These are phyloP conservation scores for Drosophila micromelanica DNA, from an alignment of 1,140 invertebrate genomes.

Conservation along the genomic window DNA sequence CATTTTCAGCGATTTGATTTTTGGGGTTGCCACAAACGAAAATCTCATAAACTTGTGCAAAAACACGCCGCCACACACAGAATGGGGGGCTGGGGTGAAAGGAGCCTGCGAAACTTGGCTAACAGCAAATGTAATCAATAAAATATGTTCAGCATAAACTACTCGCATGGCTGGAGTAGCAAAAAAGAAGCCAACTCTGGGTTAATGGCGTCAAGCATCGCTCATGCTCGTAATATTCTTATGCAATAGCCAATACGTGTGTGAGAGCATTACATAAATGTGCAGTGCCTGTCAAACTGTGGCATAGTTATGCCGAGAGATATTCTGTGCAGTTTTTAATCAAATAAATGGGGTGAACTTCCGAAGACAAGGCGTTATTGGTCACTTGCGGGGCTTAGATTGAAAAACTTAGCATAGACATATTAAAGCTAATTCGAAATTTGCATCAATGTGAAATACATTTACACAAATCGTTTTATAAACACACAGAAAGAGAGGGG, in stretches of 20 bases:
- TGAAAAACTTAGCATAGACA: too few species aligned
- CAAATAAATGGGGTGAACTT: background rate
- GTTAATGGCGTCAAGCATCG: conserved; percentile 36
- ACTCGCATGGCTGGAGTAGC: conserved; percentile 28
- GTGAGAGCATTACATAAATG: conserved; percentile 1
- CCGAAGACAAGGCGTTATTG: too few species aligned
- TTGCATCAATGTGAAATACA: too few species aligned
- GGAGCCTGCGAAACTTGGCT: conserved; percentile 8
- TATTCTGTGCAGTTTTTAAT: background rate
- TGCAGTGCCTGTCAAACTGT: conserved; percentile 28
- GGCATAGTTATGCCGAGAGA: conserved; percentile 10
- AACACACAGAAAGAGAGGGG: too few species aligned
- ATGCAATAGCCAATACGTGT: conserved; percentile 14
- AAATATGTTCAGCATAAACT: conserved; percentile 75
- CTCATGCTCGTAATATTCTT: conserved; percentile 7
- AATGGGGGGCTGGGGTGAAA: background rate
- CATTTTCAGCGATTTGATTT: conserved; percentile 39
- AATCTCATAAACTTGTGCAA: conserved; percentile 78
- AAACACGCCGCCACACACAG: conserved; percentile 54
- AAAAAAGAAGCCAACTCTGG: conserved; percentile 13
- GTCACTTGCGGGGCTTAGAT: too few species aligned
- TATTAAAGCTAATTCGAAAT: too few species aligned
- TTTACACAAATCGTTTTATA: too few species aligned
- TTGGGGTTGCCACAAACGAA: conserved; percentile 36
- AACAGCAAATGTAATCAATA: conserved; percentile 72